Base-by-base conservation (phyloP, 2,888 invertebrate species). In the Caenorhabditis sinica region DNA sequence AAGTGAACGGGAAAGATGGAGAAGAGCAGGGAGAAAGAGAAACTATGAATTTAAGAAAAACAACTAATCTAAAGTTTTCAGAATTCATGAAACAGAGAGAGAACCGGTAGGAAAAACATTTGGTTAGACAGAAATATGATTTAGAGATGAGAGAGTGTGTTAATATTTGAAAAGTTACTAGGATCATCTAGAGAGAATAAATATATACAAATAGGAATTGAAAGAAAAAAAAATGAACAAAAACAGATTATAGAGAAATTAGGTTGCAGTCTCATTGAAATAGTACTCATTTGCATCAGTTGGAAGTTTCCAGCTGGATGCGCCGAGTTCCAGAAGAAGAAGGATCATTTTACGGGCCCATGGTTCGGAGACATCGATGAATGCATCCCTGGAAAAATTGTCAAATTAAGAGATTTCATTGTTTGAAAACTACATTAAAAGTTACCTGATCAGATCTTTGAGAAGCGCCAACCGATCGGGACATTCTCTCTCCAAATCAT, bases 271-370 rank as follows among this genome's bases (percentile, higher is more conserved):
- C 60, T 85, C 80, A 65, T 92, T 90, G 86, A 92, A 92, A 77
- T 92, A 92, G 58, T 93, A 92, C 58, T 93, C 92, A 83, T 91
- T 91, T 45, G 92, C 92, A 51, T 92, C 92, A 1, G 87, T 82
- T 13, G 92, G 90, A 63, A 92, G 86, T 72, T 89, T 91, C 91
- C 91, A 92, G 15, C 90, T 90, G 28, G 88, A 86, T n/a, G 92
- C 92, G 45, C 90, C 87, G 63, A 92, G 87, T 75, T 92, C 92
- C 73, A 92, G 81, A 33, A 92, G 86, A 15, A 92, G 87, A 13
- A 92, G 87, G 56, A 92, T 90, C 92, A 92, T 92, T 86, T 93
- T 93, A 13, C 92, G 86, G n/a, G 92, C 90, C 92, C 92, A 92
- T 30, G 92, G 92, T 77, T 92, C 92, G 33, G 84, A 82, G 49